Base-by-base conservation (phyloP, 2,888 invertebrate species). In the Ligdia adustata region DNA sequence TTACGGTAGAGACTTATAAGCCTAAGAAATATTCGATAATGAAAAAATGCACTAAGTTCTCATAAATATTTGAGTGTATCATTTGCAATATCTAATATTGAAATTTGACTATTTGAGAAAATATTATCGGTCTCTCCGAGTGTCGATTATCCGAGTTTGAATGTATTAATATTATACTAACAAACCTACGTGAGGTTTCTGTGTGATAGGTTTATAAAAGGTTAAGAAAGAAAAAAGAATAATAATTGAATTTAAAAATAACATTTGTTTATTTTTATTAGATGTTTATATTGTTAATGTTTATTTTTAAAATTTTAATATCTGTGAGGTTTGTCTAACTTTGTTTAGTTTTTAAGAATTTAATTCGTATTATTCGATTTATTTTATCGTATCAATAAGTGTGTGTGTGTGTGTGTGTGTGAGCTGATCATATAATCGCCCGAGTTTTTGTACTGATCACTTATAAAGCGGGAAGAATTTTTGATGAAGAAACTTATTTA, bases 291-390 rank as follows among this genome's bases (percentile, higher is more conserved):
- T 55, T 60, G 66, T 69, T 71, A 40, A 58, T 43, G 54, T 60
- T 62, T 52, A 53, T 65, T 68, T 64, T 22, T 49, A 42, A 60
- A 57, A 46, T 49, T 60, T 55, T 57, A 58, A 54, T 52, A 14
- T 22, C 3, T 59, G 31, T 54, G 55, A 43, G 60, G 20, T 49
- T 58, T 62, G 37, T 35, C 51, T 56, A 52, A 53, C 29, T 22
- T 50, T 42, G 48, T 60, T 66, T 65, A 59, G 60, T 60, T 62
- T n/a, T 48, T 64, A 66, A 60, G 61, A 40, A 37, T 57, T 62
- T 53, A 12, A 60, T 56, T 61, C 39, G 54, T 64, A 62, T 64
- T 61, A 57, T 62, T 61, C 37, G 42, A 48, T 55, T 56, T 51
- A 52, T 57, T 61, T 60, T 57, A 46, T 48, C 40, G 34, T 47